Conservation (phyloP, 2,888 invertebrate genomes). For the Nomada hirtipes region DNA sequence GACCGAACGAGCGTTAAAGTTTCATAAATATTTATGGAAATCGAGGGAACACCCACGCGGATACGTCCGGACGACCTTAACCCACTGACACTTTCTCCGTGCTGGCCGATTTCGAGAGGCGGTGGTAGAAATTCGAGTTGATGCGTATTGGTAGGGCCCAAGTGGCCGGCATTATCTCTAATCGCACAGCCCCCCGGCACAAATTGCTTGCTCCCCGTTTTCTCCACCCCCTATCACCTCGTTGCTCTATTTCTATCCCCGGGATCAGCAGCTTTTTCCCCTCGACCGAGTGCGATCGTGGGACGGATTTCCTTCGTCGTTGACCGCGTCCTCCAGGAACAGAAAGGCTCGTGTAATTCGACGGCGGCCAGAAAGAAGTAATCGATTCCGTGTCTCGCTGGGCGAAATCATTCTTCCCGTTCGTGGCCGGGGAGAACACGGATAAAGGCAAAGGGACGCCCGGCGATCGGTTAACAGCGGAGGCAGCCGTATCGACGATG, state of each 20-base stretch:
- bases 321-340: neutral
- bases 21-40: slow-evolving; percentile 71
- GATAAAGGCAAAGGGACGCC: slow-evolving; percentile 32
- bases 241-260: neutral
- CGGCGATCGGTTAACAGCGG: slow-evolving; percentile 29
- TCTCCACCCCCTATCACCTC: neutral
- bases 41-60: slow-evolving; percentile 60
- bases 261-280: neutral
- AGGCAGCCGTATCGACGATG: slow-evolving; percentile 35
- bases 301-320: neutral
- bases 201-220: neutral
- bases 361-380: neutral
- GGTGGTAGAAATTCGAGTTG: slow-evolving; percentile 19
- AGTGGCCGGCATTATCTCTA: neutral
- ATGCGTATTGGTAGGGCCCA: neutral
- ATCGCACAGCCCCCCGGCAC: neutral
- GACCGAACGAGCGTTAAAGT: slow-evolving; percentile 14
- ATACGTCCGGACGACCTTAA: slow-evolving; percentile 73
- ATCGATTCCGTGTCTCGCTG: slow-evolving; percentile 32
- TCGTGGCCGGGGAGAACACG: neutral
- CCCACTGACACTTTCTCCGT: slow-evolving; percentile 69
- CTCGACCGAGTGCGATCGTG: no score
- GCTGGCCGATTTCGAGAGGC: slow-evolving; percentile 37
- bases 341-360: neutral
- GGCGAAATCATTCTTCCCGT: neutral